Evolutionary conservation across 2,797 vertebrate species (phyloP).

Genomic region (Lateolabrax maculatus): DNA sequence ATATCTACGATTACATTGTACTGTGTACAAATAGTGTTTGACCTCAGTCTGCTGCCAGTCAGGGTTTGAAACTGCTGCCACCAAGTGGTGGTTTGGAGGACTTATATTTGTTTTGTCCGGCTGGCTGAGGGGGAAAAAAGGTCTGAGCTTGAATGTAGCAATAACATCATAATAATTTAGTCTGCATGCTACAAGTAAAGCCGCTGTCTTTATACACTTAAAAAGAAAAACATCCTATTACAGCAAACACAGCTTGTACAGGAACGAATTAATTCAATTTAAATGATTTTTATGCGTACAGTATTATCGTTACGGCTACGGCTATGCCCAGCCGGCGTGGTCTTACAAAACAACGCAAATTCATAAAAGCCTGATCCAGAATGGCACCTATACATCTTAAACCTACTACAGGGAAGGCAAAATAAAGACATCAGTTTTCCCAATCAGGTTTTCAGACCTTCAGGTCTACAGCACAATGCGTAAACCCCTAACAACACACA

Average conservation of each 20-base stretch:
- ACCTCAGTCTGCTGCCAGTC: slow-evolving; percentile 23
- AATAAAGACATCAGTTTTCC: background rate
- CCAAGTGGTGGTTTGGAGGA: slow-evolving; percentile 58
- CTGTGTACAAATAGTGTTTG: background rate
- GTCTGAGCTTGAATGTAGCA: background rate
- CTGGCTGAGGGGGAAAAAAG: background rate
- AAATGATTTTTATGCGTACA: too few relatives aligned
- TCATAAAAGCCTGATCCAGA: background rate
- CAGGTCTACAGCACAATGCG: background rate
- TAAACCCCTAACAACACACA: background rate
- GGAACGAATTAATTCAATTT: too few relatives aligned
- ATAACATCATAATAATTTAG: background rate
- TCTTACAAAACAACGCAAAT: background rate
- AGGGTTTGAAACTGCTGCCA: slow-evolving; percentile 70
- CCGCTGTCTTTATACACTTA: background rate
- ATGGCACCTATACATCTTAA: background rate
- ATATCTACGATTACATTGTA: background rate
- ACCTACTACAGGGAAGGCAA: background rate
- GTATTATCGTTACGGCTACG: background rate
- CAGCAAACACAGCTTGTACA: too few relatives aligned
- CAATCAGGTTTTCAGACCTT: background rate
- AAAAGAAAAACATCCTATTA: too few relatives aligned
- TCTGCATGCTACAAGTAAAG: background rate
- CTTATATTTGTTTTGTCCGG: background rate
- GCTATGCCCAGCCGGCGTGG: background rate